Evolutionary conservation across 2,888 invertebrate species (phyloP).

Genomic region (Nemotelus pantherinus): DNA sequence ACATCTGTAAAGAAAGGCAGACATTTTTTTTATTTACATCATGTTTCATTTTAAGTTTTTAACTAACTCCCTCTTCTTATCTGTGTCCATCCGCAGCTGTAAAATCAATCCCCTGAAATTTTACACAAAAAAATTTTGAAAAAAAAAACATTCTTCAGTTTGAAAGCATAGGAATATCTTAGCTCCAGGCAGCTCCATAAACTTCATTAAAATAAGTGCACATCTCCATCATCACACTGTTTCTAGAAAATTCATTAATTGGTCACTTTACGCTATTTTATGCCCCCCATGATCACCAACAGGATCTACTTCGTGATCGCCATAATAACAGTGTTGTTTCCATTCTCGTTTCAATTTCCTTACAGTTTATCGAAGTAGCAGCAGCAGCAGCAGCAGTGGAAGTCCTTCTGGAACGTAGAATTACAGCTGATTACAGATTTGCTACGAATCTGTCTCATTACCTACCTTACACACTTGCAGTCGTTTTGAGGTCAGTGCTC

Average conservation of each 20-base stretch:
- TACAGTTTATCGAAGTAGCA: background rate
- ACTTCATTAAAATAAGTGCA: background rate
- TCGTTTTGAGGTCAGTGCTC: constrained; percentile 34
- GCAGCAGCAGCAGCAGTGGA: constrained; percentile 2
- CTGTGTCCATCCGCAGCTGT: too few species aligned
- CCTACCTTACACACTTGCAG: constrained; percentile 24
- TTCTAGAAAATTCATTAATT: background rate
- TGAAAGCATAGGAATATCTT: too few species aligned
- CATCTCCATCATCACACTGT: constrained; percentile 21
- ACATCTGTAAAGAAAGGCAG: too few species aligned
- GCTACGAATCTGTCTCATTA: constrained; percentile 26
- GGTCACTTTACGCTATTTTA: constrained; percentile 28
- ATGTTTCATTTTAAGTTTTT: too few species aligned
- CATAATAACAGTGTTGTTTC: constrained; percentile 22
- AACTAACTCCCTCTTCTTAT: too few species aligned
- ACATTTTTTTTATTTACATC: too few species aligned
- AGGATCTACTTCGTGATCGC: background rate
- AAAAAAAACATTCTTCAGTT: too few species aligned
- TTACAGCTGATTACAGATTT: constrained; percentile 38
- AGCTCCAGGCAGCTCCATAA: too few species aligned
- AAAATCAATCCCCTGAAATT: too few species aligned
- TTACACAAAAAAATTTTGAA: too few species aligned
- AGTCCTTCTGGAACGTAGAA: constrained; percentile 14
- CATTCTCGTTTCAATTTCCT: background rate
- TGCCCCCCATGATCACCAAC: constrained; percentile 7